phyloP scores from a whole-genome alignment of 2,888 invertebrate species.

The Diaprepes abbreviatus region DNA sequence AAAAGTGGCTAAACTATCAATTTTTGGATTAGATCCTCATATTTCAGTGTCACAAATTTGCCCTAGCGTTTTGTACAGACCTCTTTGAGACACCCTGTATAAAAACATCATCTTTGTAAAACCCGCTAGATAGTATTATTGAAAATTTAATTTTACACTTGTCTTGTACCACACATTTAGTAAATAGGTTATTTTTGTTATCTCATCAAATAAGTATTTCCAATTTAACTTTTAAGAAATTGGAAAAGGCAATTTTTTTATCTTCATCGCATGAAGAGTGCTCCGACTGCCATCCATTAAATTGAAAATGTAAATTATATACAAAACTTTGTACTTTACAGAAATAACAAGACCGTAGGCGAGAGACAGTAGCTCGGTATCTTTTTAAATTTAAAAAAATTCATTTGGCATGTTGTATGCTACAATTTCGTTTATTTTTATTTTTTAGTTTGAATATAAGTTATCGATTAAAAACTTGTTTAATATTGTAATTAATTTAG shows the following conservation, averaged over 20 bases:
- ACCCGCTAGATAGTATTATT: too few species aligned
- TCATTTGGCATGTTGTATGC: conserved; percentile 21
- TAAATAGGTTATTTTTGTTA: neutral
- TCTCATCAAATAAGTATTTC: conserved; percentile 9
- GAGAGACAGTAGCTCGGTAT: conserved; percentile 1
- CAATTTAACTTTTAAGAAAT: conserved; percentile 32
- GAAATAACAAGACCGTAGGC: conserved; percentile 13
- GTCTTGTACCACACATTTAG: too few species aligned
- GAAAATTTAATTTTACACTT: too few species aligned
- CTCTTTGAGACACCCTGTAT: too few species aligned
- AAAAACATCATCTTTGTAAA: too few species aligned
- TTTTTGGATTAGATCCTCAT: too few species aligned
- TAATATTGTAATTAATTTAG: too few species aligned
- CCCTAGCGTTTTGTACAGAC: too few species aligned
- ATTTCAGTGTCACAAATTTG: too few species aligned
- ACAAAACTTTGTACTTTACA: conserved; percentile 29
- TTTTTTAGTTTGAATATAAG: too few species aligned
- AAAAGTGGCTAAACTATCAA: too few species aligned
- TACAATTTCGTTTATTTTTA: neutral
- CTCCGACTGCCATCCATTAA: conserved; percentile 20
- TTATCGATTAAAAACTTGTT: too few species aligned
- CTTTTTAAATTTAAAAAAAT: conserved; percentile 28
- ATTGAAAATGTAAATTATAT: conserved; percentile 37
- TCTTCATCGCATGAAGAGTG: conserved; percentile 4
- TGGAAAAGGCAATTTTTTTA: conserved; percentile 14